phyloP scores from a whole-genome alignment of 2,113 vertebrate species.

The Octodon degus region DNA sequence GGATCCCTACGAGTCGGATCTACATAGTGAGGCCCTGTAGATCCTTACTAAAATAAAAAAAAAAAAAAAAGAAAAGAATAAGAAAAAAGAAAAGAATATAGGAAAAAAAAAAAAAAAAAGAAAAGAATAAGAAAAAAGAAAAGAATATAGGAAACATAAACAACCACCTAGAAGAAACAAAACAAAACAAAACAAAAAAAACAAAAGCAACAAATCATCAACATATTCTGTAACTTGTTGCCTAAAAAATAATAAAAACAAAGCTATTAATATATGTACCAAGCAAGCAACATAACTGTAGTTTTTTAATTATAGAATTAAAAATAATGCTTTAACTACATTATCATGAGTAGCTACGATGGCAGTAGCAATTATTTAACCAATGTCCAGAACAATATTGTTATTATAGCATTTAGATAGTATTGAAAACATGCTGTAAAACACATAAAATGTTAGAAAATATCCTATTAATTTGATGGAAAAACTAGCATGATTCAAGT shows the following conservation, averaged over 20 bases:
- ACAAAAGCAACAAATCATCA: background rate
- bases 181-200: background rate
- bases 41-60: no score
- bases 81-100: background rate
- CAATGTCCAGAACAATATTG: conserved; percentile 64
- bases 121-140: no score
- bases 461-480: background rate
- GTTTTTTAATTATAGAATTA: conserved; percentile 76
- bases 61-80: background rate
- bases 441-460: conserved; percentile 30
- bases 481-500: background rate
- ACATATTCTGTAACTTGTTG: conserved; percentile 3
- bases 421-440: background rate
- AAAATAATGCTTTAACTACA: conserved; percentile 57
- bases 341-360: conserved; percentile 64
- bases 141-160: background rate
- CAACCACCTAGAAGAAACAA: no score
- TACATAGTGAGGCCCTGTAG: no score
- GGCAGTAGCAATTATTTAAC: conserved; percentile 71
- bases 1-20: no score
- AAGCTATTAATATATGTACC: conserved; percentile 57
- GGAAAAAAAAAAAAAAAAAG: background rate
- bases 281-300: conserved; percentile 55
- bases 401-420: conserved; percentile 62
- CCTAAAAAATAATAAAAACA: conserved; percentile 20